Conservation (phyloP, 2,888 invertebrate genomes). For the Scelioninae gen. 1 region DNA sequence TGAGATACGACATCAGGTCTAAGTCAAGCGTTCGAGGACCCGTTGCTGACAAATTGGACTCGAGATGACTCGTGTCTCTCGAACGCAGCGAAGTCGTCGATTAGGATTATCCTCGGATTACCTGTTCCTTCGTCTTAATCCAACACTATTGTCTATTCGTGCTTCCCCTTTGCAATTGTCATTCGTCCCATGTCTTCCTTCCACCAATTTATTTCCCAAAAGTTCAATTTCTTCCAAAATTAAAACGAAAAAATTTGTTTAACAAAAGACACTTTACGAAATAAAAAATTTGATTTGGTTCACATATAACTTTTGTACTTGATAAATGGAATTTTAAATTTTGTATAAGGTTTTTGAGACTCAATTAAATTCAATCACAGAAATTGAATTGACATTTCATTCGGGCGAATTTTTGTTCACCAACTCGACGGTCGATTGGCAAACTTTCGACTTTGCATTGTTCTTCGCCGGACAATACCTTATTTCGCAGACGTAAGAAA, state of each 20-base stretch:
- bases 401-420: constrained; percentile 21
- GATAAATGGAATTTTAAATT: background rate
- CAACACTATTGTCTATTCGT: constrained; percentile 40
- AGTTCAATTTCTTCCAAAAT: too few relatives aligned
- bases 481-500: constrained; percentile 28
- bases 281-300: too few relatives aligned
- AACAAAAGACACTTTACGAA: too few relatives aligned
- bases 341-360: background rate
- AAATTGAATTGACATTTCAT: constrained; percentile 35
- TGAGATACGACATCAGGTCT: constrained; percentile 23
- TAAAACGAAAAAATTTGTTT: too few relatives aligned
- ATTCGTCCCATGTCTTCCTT: constrained; percentile 3
- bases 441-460: constrained; percentile 46
- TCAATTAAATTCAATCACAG: constrained; percentile 22
- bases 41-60: constrained; percentile 69
- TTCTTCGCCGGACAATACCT: constrained; percentile 35
- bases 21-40: constrained; percentile 38
- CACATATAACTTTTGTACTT: background rate
- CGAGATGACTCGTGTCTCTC: constrained; percentile 72
- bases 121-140: constrained; percentile 64
- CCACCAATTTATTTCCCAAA: background rate
- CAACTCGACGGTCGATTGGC: constrained; percentile 22
- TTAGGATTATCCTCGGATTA: constrained; percentile 78
- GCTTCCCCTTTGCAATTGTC: constrained; percentile 16
- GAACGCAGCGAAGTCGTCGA: constrained; percentile 75